phyloP scores from a whole-genome alignment of 2,797 vertebrate genomes.

The Cyclopterus lumpus region DNA sequence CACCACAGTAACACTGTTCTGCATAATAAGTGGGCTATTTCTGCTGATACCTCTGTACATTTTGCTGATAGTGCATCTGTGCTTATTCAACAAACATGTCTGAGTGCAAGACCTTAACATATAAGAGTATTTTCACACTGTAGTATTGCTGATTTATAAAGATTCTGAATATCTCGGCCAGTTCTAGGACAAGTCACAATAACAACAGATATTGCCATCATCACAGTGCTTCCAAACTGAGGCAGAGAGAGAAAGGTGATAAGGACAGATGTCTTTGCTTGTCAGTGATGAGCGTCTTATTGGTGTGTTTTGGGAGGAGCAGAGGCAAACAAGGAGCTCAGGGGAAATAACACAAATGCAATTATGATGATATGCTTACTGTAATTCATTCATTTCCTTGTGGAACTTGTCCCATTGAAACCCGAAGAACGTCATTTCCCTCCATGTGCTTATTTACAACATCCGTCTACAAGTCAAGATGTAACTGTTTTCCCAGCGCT shows the following conservation, averaged over 20 bases:
- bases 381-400: conserved; percentile 51
- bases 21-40: background rate
- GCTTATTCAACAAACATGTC: background rate
- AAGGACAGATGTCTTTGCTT: background rate
- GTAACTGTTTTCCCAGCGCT: conserved; percentile 23
- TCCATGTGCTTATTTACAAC: conserved; percentile 14
- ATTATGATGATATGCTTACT: conserved; percentile 37
- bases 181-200: background rate
- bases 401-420: background rate
- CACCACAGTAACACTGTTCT: background rate
- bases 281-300: background rate
- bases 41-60: background rate
- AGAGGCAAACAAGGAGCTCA: conserved; percentile 20
- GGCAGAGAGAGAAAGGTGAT: background rate
- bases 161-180: background rate
- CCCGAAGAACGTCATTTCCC: conserved; percentile 32
- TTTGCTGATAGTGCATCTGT: background rate
- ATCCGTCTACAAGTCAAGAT: conserved; percentile 21
- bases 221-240: background rate
- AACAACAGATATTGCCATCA: background rate
- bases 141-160: background rate
- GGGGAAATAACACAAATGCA: conserved; percentile 57
- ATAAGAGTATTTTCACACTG: background rate
- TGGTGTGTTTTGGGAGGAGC: conserved; percentile 26
- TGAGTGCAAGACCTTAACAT: background rate